Evolutionary conservation across 2,113 vertebrate genomes (phyloP).

Genomic region (Egretta garzetta): DNA sequence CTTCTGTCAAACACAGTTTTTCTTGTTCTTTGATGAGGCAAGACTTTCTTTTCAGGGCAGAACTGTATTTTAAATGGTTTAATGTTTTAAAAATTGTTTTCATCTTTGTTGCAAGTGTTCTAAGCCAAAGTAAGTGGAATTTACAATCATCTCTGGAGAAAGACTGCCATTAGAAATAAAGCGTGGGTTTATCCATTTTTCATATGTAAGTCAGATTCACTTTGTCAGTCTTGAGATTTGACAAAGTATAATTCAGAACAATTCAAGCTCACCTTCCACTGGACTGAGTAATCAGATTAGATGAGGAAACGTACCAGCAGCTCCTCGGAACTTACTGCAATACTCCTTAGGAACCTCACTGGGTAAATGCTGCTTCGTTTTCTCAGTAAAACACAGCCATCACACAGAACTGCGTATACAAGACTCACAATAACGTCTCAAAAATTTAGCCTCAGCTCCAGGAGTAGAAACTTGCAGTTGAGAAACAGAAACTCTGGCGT

Average conservation of each 20-base stretch:
- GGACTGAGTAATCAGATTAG: slow-evolving; percentile 42
- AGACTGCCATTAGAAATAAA: slow-evolving; percentile 50
- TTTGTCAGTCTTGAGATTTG: slow-evolving; percentile 47
- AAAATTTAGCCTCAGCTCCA: not conserved
- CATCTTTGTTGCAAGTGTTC: not conserved
- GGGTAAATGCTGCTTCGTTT: not conserved
- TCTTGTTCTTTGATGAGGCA: not conserved
- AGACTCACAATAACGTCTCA: not conserved
- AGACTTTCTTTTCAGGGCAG: not conserved
- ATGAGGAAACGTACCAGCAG: not conserved
- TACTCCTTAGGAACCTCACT: not conserved
- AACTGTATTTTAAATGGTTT: not conserved
- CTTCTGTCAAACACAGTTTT: not conserved
- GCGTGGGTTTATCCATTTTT: slow-evolving; percentile 36
- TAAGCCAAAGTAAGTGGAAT: slow-evolving; percentile 11
- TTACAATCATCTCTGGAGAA: slow-evolving; percentile 15
- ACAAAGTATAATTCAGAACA: slow-evolving; percentile 42
- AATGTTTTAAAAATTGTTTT: not conserved
- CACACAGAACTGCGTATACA: not conserved
- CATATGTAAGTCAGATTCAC: slow-evolving; percentile 59
- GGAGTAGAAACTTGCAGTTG: not conserved
- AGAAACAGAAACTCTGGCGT: not conserved
- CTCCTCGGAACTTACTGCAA: not conserved
- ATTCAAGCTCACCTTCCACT: slow-evolving; percentile 51
- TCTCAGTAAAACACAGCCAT: not conserved